Evolutionary conservation across 2,888 invertebrate genomes (phyloP), one percentile per base, ranked within the genome.

Genomic region (Tenthredo livida): DNA sequence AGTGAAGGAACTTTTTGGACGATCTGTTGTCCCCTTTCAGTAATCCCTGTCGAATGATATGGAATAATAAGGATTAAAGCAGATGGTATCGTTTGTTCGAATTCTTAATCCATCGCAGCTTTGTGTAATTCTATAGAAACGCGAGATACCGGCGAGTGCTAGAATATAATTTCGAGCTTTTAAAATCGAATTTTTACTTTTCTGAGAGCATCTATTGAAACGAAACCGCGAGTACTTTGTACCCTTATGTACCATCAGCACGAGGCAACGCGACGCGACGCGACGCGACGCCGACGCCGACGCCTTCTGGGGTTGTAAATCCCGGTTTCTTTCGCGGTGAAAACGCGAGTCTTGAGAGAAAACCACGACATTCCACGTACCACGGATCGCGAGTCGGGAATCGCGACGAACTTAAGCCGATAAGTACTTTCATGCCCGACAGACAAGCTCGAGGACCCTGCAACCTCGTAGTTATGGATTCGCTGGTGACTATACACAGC

Each of bases 361-460:
- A 21, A 5, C 12, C 75, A 47, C 75, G 21, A 17, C 33, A n/a
- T 37, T 15, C 33, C 9, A n/a, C 37, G 21, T 58, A 21, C 21
- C 12, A 25, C 61, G 29, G 2, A 37, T n/a, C 47, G 25, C 25
- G 29, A 54, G 54, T 37, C 54, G 77, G 33, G 54, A 54, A 77
- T 37, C 54, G 77, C 54, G 54, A 80, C 80, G 61, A 80, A 65
- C 61, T 80, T 80, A 80, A 80, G 80, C 80, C 80, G 61, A 80
- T 61, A 80, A 80, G 80, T 80, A 80, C 80, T 80, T 80, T 12
- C 65, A 80, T 80, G 29, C 80, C 80, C 58, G 61, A 37, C 61
- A 80, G 80, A 80, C 80, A 61, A 80, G 15, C 58, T 80, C 61
- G 61, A 80, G 80, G 61, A 40, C 61, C 65, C 80, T 80, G 80